phyloP scores from a whole-genome alignment of 2,797 vertebrate genomes.

The Zenarchopterus dispar region DNA sequence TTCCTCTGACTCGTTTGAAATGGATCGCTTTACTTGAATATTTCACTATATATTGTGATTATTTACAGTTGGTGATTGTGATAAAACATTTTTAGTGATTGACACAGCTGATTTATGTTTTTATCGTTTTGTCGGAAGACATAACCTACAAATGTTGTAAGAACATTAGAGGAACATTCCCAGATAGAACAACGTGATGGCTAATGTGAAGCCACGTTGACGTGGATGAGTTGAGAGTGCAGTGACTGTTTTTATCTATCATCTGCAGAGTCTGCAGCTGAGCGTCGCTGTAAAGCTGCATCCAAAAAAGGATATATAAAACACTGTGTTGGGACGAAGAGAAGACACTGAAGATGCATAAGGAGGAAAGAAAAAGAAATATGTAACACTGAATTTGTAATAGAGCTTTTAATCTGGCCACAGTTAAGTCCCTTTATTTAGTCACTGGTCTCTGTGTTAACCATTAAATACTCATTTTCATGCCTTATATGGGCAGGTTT shows the following conservation, averaged over 20 bases:
- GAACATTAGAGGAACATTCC: neutral
- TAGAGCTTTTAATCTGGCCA: conserved; percentile 24
- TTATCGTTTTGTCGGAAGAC: neutral
- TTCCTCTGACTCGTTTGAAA: too few relatives aligned
- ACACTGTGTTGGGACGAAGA: too few relatives aligned
- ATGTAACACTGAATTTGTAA: conserved; percentile 3
- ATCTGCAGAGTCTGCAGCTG: conserved; percentile 10
- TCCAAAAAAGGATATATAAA: conserved; percentile 57
- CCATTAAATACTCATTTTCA: conserved; percentile 24
- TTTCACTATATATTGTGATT: too few relatives aligned
- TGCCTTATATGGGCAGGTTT: conserved; percentile 41
- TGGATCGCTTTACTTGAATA: too few relatives aligned
- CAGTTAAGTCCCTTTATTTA: neutral
- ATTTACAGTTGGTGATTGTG: too few relatives aligned
- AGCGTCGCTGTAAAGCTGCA: neutral
- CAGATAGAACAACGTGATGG: neutral
- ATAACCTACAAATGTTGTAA: neutral
- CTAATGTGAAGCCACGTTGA: neutral
- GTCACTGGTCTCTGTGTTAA: neutral
- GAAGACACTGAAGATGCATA: conserved; percentile 7
- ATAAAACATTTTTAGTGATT: neutral
- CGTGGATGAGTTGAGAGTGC: conserved; percentile 4
- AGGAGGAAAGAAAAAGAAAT: conserved; percentile 14
- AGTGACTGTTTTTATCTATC: conserved; percentile 25
- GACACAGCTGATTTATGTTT: neutral